Conservation (phyloP, 2,888 invertebrate species). For the Drosophila testacea region DNA sequence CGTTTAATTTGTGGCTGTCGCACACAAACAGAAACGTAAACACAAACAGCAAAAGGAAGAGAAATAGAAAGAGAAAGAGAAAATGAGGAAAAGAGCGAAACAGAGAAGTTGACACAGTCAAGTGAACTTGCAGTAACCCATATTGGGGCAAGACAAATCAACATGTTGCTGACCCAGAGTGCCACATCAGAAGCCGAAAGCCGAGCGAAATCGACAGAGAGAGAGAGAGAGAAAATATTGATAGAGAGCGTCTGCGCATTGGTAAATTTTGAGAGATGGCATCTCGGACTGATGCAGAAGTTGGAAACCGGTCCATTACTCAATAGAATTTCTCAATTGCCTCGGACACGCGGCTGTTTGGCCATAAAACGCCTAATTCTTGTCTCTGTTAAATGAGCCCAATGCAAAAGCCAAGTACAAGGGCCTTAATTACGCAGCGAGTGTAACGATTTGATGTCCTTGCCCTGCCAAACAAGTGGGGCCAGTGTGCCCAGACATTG, state of each 20-base stretch:
- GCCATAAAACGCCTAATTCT: slow-evolving; percentile 78
- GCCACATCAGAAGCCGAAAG: slow-evolving; percentile 33
- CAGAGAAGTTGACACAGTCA: slow-evolving; percentile 62
- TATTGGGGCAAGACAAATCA: slow-evolving; percentile 54
- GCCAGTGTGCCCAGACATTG: slow-evolving; percentile 20
- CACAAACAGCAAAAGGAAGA: not conserved
- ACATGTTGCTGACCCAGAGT: slow-evolving; percentile 79
- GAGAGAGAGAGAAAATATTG: not conserved
- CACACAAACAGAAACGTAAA: slow-evolving; percentile 16
- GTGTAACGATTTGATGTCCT: slow-evolving; percentile 26
- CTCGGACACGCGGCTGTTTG: slow-evolving; percentile 51
- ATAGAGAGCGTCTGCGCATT: slow-evolving; percentile 60
- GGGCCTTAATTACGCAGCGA: slow-evolving; percentile 57
- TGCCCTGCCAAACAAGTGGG: not conserved
- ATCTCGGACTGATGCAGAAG: slow-evolving; percentile 22
- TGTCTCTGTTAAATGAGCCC: slow-evolving; percentile 63
- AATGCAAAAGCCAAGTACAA: slow-evolving; percentile 45
- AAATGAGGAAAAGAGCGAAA: not conserved
- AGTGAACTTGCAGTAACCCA: slow-evolving; percentile 68
- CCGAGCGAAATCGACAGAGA: not conserved
- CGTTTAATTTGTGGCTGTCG: slow-evolving; percentile 74
- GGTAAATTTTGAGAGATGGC: slow-evolving; percentile 1
- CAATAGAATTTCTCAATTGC: slow-evolving; percentile 64
- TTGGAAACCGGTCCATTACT: slow-evolving; percentile 46
- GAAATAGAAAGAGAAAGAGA: not conserved